These are phyloP conservation scores for Synanthedon andrenaeformis DNA, from an alignment of 2,888 invertebrate genomes.

Conservation along the genomic window DNA sequence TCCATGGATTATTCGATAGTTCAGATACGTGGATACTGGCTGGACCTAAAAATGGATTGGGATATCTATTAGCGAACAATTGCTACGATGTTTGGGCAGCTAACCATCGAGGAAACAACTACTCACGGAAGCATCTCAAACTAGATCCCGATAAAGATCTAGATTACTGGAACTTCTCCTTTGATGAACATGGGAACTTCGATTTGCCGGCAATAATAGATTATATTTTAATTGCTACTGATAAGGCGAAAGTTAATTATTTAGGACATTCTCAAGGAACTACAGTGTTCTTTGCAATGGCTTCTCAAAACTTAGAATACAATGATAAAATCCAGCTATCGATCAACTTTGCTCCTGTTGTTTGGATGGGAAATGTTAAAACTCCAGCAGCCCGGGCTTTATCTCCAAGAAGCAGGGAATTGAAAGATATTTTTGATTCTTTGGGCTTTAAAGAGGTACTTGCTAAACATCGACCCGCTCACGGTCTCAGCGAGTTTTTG, in stretches of 20 bases:
- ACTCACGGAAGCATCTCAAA: constrained; percentile 54
- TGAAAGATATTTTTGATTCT: constrained; percentile 30
- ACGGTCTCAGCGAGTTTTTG: constrained; percentile 38
- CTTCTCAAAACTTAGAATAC: constrained; percentile 64
- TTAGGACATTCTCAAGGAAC: constrained; percentile 80
- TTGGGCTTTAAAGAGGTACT: constrained; percentile 74
- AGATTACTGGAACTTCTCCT: constrained; percentile 73
- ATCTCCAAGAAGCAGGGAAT: constrained; percentile 15
- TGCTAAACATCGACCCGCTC: constrained; percentile 60
- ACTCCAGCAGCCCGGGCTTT: constrained; percentile 25
- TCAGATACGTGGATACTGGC: constrained; percentile 1
- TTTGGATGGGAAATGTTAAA: constrained; percentile 62
- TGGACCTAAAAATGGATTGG: neutral
- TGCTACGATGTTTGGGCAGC: constrained; percentile 8
- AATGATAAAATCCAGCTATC: constrained; percentile 67
- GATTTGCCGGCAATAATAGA: constrained; percentile 72
- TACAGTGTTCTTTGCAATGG: constrained; percentile 70
- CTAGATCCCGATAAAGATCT: constrained; percentile 21
- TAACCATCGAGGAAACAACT: constrained; percentile 15
- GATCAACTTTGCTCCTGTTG: constrained; percentile 72
- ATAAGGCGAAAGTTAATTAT: constrained; percentile 66
- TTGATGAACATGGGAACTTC: constrained; percentile 76
- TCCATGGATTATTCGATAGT: constrained; percentile 3
- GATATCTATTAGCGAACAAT: constrained; percentile 2
- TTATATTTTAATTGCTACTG: neutral